A percentile compares a stretch with the other conserved stretches of the same genome.
Evolutionary conservation across 1,140 invertebrate genomes (phyloP).

Genomic region (Phymorhynchus buccinoides): DNA sequence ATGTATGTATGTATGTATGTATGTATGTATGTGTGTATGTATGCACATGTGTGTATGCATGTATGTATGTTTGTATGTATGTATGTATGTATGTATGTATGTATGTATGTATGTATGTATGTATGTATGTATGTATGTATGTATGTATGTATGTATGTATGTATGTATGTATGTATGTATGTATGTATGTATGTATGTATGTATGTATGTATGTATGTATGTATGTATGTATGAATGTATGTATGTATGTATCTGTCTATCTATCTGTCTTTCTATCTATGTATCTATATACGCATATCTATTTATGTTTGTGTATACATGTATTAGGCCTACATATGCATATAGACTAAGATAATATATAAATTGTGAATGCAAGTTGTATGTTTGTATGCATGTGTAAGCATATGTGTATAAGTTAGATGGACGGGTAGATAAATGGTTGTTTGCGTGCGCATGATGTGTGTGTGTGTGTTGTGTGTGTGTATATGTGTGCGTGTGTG

Average conservation of each 20-base stretch:
- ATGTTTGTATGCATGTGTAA: background rate
- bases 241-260: constrained; percentile 25
- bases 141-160: background rate
- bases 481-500: no score
- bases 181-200: background rate
- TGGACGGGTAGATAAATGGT: no score
- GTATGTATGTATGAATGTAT: background rate
- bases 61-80: background rate
- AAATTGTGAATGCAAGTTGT: background rate
- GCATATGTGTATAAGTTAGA: no score
- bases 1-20: background rate
- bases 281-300: background rate
- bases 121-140: background rate
- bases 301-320: no score
- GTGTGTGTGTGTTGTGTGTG: no score
- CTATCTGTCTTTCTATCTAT: background rate
- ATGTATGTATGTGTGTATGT: background rate
- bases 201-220: background rate
- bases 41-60: background rate
- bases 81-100: background rate
- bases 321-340: background rate
- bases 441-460: no score
- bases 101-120: background rate
- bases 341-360: background rate
- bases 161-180: background rate